A percentile compares a stretch with the other conserved stretches of the same genome.
Conservation (phyloP, 2,113 vertebrate genomes). For the Sturnus vulgaris region DNA sequence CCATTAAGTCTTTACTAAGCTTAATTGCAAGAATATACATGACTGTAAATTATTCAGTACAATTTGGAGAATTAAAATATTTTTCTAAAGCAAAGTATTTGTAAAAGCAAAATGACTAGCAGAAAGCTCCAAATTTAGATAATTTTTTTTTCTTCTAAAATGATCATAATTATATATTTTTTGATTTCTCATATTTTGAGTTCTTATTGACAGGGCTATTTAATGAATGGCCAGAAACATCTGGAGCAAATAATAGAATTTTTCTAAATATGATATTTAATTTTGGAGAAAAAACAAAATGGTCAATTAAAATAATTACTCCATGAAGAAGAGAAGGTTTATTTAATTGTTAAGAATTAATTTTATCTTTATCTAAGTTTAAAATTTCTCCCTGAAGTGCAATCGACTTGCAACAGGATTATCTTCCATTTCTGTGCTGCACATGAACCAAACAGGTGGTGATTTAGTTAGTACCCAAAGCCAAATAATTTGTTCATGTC, state of each 20-base stretch:
- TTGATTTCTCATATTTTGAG: not conserved
- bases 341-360: not conserved
- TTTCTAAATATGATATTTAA: not conserved
- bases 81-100: not conserved
- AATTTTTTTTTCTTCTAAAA: not conserved
- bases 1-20: not conserved
- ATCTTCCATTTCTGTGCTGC: not conserved
- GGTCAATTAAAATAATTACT: not conserved
- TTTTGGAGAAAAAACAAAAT: not conserved
- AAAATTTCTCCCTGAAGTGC: not conserved
- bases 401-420: not conserved
- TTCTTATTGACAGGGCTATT: not conserved
- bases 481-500: not conserved
- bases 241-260: not conserved
- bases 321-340: not conserved
- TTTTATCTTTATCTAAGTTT: not conserved
- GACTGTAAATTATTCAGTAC: not conserved
- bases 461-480: not conserved
- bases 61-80: not conserved
- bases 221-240: not conserved
- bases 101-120: not conserved
- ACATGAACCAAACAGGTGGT: accelerated
- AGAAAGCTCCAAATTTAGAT: not conserved
- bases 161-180: not conserved
- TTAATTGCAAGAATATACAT: not conserved